phyloP scores from a whole-genome alignment of 2,888 invertebrate genomes.

The Acleris sparsana region DNA sequence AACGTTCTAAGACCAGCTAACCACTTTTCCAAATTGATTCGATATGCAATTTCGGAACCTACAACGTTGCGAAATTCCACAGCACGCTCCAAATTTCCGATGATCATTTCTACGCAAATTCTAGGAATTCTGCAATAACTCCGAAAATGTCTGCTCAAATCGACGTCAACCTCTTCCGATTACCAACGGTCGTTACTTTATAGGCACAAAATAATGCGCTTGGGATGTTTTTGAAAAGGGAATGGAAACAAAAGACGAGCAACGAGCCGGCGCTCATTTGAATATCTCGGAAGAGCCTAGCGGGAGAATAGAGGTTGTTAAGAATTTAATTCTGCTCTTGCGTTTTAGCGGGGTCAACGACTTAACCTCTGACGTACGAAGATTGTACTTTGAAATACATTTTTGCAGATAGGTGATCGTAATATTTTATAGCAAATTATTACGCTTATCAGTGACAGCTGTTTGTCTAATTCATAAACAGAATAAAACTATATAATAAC shows the following conservation, averaged over 20 bases:
- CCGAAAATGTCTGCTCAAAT: not conserved
- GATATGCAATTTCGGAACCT: too few relatives aligned
- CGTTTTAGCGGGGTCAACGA: constrained; percentile 12
- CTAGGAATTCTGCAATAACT: too few relatives aligned
- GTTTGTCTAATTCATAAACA: too few relatives aligned
- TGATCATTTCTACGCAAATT: too few relatives aligned
- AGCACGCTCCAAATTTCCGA: too few relatives aligned
- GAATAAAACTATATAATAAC: too few relatives aligned
- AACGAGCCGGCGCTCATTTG: constrained; percentile 45
- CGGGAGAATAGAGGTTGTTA: constrained; percentile 16
- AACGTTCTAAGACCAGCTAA: too few relatives aligned
- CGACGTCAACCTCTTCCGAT: constrained; percentile 10
- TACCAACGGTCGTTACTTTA: constrained; percentile 20
- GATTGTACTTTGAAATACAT: not conserved
- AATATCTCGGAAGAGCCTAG: constrained; percentile 37
- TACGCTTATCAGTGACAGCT: too few relatives aligned
- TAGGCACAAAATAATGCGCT: constrained; percentile 40
- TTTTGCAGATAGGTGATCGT: too few relatives aligned
- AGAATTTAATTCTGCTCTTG: constrained; percentile 16
- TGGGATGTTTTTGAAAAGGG: constrained; percentile 42
- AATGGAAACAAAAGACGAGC: constrained; percentile 43
- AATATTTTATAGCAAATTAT: too few relatives aligned
- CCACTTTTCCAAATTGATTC: too few relatives aligned
- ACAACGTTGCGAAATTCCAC: too few relatives aligned
- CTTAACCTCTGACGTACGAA: not conserved